Conservation (phyloP, 2,797 vertebrate genomes). For the Anguilla pacifica region DNA sequence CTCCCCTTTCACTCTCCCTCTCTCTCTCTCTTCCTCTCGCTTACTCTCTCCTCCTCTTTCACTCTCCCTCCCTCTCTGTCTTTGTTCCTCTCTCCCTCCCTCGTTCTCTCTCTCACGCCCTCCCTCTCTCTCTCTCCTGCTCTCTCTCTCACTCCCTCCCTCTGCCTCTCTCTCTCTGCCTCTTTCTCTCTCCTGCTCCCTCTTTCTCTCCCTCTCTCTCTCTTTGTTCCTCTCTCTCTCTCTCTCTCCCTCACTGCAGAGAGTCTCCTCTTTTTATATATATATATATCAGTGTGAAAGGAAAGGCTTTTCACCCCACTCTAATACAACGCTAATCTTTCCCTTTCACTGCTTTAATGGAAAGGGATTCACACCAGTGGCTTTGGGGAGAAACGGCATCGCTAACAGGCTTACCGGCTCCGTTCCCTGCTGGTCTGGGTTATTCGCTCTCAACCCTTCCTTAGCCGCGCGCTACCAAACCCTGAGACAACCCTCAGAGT, state of each 20-base stretch:
- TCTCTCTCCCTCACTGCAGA: conserved; percentile 8
- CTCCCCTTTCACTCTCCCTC: not conserved
- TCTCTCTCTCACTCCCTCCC: no score
- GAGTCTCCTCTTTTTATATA: conserved; percentile 5
- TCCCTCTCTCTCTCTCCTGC: no score
- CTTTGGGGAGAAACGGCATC: conserved; percentile 5
- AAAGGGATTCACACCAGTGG: conserved; percentile 22
- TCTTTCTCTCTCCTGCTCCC: not conserved
- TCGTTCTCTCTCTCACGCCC: no score
- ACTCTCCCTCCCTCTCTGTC: not conserved
- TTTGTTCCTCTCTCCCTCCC: not conserved
- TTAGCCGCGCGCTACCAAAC: not conserved
- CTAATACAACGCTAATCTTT: conserved; percentile 30
- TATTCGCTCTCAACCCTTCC: not conserved
- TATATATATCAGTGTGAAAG: conserved; percentile 24
- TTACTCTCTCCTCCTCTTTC: not conserved
- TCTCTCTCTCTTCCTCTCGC: not conserved
- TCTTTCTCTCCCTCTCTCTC: not conserved
- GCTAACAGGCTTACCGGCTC: not conserved
- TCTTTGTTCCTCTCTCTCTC: not conserved
- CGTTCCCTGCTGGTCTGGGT: not conserved
- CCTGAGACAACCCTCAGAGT: no score
- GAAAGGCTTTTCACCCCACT: conserved; percentile 15
- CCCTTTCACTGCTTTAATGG: conserved; percentile 26
- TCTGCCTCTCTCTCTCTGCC: not conserved